A percentile compares a stretch with the other conserved stretches of the same genome.
phyloP scores from a whole-genome alignment of 2,797 vertebrate species.

The Lepidocolaptes lacrymiger region DNA sequence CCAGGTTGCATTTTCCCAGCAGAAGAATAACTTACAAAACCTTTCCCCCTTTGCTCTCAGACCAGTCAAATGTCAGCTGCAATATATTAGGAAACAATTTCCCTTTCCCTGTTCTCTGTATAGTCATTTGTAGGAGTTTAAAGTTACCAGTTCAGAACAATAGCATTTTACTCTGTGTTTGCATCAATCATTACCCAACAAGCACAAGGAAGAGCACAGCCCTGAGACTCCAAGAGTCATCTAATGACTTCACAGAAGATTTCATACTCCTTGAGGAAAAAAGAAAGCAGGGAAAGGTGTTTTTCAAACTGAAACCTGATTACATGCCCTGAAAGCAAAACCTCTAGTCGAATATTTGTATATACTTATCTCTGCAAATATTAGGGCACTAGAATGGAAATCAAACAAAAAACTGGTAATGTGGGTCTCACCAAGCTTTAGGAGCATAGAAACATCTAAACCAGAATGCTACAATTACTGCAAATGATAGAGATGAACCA shows the following conservation, averaged over 20 bases:
- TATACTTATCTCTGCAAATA: constrained; percentile 17
- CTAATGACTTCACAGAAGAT: neutral
- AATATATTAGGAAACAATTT: neutral
- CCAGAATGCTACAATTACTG: neutral
- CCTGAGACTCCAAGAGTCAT: neutral
- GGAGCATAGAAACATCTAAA: neutral
- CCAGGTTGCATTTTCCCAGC: neutral
- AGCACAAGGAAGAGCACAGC: neutral
- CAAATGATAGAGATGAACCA: neutral
- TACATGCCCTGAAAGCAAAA: neutral
- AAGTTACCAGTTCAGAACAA: neutral
- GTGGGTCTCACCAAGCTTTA: neutral
- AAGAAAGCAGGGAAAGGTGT: neutral
- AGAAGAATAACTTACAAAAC: neutral
- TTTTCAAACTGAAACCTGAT: neutral
- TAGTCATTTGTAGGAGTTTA: neutral
- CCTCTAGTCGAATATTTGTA: constrained; percentile 22
- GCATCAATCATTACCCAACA: neutral
- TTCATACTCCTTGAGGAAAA: neutral
- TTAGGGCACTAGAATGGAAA: neutral
- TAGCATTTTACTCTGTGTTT: neutral
- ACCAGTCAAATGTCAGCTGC: neutral
- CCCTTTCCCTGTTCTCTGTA: neutral
- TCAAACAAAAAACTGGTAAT: neutral
- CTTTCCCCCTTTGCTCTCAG: neutral